Base-by-base conservation (phyloP, 1,140 invertebrate species). In the Papilio aristodemus region DNA sequence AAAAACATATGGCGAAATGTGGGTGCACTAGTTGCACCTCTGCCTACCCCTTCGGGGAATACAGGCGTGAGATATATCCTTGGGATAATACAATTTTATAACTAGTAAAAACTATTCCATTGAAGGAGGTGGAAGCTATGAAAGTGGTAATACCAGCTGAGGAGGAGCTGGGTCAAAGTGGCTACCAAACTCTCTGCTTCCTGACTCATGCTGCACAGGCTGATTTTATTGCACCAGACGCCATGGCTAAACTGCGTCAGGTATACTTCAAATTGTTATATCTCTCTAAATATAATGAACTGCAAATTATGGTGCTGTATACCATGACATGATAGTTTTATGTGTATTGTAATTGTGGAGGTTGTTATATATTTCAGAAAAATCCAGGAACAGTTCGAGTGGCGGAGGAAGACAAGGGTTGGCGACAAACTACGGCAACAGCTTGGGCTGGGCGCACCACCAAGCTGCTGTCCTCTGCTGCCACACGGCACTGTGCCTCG, bases 171-270 rank as follows among this genome's bases (percentile, higher is more conserved):
- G 97, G 97, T 1, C 96, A 98, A 85, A 96, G 94, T 79, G 96
- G 97, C 76, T 96, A 96, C 86, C 97, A 98, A 92, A 96, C 96
- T 0, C 94, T 98, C 86, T 99, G 98, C 88, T 99, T 98, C 89
- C 94, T 98, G 0, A 96, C 95, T 73, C 96, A 97, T 83, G 96
- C 98, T 81, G 95, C 95, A 67, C 97, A 97, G 90, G 95, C 97
- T 79, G 96, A 98, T 77, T 98, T 98, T 84, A 98, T 99, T 83
- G 97, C 97, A 0, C 96, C 97, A 13, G 98, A 98, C 92, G 97
- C 97, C 14, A 98, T 99, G 96, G 96, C 97, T n/a, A 98, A 98
- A 91, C 90, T 99, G n/a, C 93, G 97, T 91, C 97, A 98, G 93
- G 97, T 92, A 32, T 32, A 32, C 27, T 3, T 32, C 27, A 32